phyloP scores from a whole-genome alignment of 53 echinoderm and acorn worm genomes.

The Antedon mediterranea region DNA sequence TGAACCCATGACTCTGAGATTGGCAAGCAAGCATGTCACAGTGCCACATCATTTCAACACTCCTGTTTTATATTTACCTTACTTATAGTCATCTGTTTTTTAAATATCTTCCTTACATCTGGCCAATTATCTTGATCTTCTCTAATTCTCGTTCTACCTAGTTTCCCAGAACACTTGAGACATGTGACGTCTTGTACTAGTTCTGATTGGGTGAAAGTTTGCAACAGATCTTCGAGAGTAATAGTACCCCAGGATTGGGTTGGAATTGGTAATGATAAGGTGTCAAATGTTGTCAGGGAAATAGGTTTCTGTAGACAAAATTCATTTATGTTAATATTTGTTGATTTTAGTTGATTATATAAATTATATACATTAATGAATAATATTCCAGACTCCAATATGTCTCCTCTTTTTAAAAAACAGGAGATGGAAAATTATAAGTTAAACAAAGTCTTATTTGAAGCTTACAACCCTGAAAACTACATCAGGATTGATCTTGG shows the following conservation, averaged over 20 bases:
- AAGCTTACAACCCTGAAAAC: too few species aligned
- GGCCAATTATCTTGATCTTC: neutral
- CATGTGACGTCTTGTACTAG: slow-evolving; percentile 83
- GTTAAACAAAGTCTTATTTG: too few species aligned
- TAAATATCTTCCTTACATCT: slow-evolving; percentile 15
- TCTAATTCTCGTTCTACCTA: neutral
- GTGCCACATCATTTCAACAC: too few species aligned
- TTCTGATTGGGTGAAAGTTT: slow-evolving; percentile 52
- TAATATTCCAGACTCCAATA: too few species aligned
- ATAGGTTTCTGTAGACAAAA: slow-evolving; percentile 55
- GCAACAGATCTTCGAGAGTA: slow-evolving; percentile 51
- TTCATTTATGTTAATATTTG: too few species aligned
- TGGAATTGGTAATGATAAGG: slow-evolving; percentile 63
- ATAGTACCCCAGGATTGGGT: slow-evolving; percentile 38
- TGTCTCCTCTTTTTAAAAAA: too few species aligned
- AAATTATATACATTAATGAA: too few species aligned
- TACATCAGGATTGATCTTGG: too few species aligned
- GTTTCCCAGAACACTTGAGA: slow-evolving; percentile 36
- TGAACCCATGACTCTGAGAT: too few species aligned
- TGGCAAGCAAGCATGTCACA: too few species aligned
- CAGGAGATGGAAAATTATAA: too few species aligned
- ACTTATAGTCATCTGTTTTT: slow-evolving; percentile 82
- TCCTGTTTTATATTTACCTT: slow-evolving; percentile 64
- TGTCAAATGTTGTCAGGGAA: slow-evolving; percentile 79
- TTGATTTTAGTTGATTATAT: too few species aligned